Evolutionary conservation across 2,113 vertebrate genomes (phyloP), one percentile per base, ranked within the genome.

Genomic region (Athene cunicularia): DNA sequence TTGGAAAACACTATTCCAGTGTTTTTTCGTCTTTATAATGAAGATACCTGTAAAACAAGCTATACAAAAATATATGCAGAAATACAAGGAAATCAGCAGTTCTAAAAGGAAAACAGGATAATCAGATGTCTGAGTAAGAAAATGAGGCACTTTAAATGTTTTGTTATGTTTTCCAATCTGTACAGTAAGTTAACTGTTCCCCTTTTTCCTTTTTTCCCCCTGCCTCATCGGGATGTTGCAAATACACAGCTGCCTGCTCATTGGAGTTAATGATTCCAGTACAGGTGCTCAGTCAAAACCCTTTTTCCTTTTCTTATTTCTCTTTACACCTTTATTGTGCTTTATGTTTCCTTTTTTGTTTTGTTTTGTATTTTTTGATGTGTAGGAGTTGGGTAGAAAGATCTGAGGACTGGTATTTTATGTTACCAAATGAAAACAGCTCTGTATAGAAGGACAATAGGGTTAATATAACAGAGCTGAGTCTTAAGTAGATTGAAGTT

Each of bases 191-290:
- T 55, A 83, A 58, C 60, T 83, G 12, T 30, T 59, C 16, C 41
- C 35, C 3, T 49, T 73, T 56, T 32, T 16, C 16, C 16, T 32
- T 50, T 24, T 62, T 37, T 1, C 4, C 32, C n/a, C 11, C 18
- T 33, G 8, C 16, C 45, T 90, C 82, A 66, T 81, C 82, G 88
- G 53, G 39, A 74, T 60, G 58, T 58, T 89, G 55, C 47, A 90
- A 77, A 95, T 90, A 72, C 43, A 71, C 88, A 96, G 66, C 68
- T 93, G 66, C 72, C 84, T 91, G 27, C 63, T 87, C 83, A 92
- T 27, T 79, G 17, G 62, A 93, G 50, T 59, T 41, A 92, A 94
- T 93, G 59, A 96, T 97, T 93, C 62, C 55, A 86, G 49, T 39
- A 89, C 68, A 87, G 92, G 77, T 97, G 67, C 41, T 93, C 49